Percentiles rank a stretch among this genome's conserved stretches.
Conservation (phyloP, 2,797 vertebrate species). For the Malurus leucopterus region DNA sequence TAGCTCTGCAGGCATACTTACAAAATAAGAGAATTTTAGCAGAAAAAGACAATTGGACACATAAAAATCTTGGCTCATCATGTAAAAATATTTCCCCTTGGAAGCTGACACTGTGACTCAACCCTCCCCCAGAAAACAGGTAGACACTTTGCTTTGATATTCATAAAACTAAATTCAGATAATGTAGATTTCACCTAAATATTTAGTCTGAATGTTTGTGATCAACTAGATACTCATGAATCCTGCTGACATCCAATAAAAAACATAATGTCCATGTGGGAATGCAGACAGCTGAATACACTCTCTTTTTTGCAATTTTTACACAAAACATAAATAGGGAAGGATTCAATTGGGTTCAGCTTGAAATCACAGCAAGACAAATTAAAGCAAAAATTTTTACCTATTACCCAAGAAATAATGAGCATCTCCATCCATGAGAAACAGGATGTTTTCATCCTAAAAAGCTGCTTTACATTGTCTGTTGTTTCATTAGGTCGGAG, state of each 20-base stretch:
- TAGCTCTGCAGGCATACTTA: not conserved
- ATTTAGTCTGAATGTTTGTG: not conserved
- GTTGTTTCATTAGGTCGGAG: constrained; percentile 90
- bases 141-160: not conserved
- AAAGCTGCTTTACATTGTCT: constrained; percentile 86
- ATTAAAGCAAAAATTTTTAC: constrained; percentile 70
- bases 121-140: rapidly evolving
- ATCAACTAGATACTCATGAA: not conserved
- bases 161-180: not conserved
- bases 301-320: not conserved
- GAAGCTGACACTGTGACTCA: not conserved
- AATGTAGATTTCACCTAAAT: not conserved
- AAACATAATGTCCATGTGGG: not conserved
- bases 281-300: not conserved
- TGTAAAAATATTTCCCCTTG: not conserved
- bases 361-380: not conserved
- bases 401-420: constrained; percentile 96
- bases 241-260: not conserved
- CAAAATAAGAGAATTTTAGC: not conserved
- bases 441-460: constrained; percentile 92
- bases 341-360: not conserved
- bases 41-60: not conserved
- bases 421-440: constrained; percentile 98
- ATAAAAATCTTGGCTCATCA: not conserved
- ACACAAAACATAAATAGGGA: not conserved